phyloP scores from a whole-genome alignment of 2,888 invertebrate species.

The Hymenopus coronatus region DNA sequence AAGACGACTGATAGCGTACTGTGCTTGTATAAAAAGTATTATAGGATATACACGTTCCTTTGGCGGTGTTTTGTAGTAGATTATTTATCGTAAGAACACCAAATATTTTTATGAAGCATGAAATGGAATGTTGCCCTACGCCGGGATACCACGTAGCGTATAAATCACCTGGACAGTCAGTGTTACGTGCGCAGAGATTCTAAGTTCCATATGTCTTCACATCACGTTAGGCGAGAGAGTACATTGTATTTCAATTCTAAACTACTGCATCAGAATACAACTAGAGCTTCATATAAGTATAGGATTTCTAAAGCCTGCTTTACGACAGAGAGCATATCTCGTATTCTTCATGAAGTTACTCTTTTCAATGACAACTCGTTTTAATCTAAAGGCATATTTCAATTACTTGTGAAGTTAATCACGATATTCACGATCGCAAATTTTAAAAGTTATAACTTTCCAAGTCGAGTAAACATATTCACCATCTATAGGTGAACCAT shows the following conservation, averaged over 20 bases:
- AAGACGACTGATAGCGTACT: too few relatives aligned
- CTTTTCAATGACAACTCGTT: too few relatives aligned
- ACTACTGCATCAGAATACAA: neutral
- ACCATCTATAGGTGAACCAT: too few relatives aligned
- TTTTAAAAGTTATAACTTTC: too few relatives aligned
- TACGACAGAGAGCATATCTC: too few relatives aligned
- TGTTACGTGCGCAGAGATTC: neutral
- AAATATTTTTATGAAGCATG: neutral
- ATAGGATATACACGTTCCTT: neutral
- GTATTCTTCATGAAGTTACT: too few relatives aligned
- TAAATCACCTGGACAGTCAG: neutral
- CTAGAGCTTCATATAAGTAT: neutral
- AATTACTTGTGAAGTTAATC: too few relatives aligned
- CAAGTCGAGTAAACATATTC: too few relatives aligned
- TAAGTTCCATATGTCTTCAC: neutral
- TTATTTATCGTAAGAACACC: neutral
- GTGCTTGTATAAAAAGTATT: neutral
- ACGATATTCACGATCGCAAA: too few relatives aligned
- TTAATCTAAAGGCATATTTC: too few relatives aligned
- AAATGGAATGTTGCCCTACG: neutral
- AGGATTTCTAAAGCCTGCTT: neutral
- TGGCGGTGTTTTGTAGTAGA: neutral
- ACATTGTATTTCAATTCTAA: neutral
- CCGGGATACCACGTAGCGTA: neutral
- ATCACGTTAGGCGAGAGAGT: neutral